Evolutionary conservation across 2,797 vertebrate species (phyloP), one percentile per base, ranked within the genome.

Genomic region (Austrolebias charrua): DNA sequence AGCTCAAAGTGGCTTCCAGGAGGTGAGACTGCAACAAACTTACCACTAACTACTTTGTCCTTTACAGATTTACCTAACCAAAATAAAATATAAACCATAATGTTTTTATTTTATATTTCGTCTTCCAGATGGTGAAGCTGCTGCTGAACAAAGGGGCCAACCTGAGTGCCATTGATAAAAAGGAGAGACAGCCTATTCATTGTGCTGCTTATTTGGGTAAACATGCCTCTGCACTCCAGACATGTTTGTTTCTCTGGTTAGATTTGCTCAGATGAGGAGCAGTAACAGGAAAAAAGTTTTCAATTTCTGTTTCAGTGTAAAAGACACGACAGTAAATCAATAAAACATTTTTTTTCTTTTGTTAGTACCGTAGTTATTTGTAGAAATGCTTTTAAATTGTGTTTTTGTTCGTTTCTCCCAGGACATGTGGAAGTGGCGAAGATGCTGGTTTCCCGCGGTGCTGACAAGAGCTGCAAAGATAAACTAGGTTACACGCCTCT

Each of bases 81-180:
- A 7, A 20, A 20, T 1, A 54, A 19, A 10, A 31, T 31, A 29
- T 24, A 11, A 43, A 24, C 4, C 24, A 1, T 24, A 4, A 9
- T 33, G 3, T 12, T 45, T 6, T 40, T 2, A 20, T 40, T 14
- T 6, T 50, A 3, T 38, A 11, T 33, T 33, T 47, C 55, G 2
- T 61, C 3, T 66, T 43, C 1, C 54, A 99, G 97, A 98, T 95
- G 89, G 95, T 98, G 81, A 95, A 94, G 81, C 83, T 99, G 90
- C 93, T 99, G 70, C 87, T 99, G 85, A 98, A 94, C 90, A 98
- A 96, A 89, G 96, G 97, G 69, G 96, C 96, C 87, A 95, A 95
- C 86, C 90, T 97, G 87, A 95, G 93, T 75, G 94, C 94, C 76
- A 96, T 94, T 16, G 97, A 99, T 89, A 96, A 96, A 88, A 98